Conservation (phyloP, 1,140 invertebrate genomes). For the Drosophila ironensis region DNA sequence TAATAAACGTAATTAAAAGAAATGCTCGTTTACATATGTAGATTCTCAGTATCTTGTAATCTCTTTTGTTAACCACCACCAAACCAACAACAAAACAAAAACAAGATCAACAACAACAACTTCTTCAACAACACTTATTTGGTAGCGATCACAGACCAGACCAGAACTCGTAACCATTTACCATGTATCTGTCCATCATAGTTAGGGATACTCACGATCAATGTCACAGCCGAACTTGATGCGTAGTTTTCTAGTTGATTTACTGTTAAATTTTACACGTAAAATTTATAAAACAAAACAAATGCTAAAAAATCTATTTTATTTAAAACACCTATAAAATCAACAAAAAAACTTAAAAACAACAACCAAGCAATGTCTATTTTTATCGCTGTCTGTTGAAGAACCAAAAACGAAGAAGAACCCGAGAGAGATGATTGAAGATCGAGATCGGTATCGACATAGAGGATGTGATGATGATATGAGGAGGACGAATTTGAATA, state of each 20-base stretch:
- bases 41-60: constrained; percentile 77
- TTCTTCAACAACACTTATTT: constrained; percentile 67
- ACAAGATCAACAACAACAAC: constrained; percentile 49
- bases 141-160: constrained; percentile 56
- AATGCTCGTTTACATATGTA: constrained; percentile 81
- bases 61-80: constrained; percentile 66
- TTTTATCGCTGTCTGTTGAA: constrained; percentile 66
- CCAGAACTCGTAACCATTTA: constrained; percentile 32
- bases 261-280: constrained; percentile 80
- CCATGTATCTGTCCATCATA: constrained; percentile 63
- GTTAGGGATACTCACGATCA: constrained; percentile 59
- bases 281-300: constrained; percentile 72
- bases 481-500: constrained; percentile 23
- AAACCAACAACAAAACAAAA: constrained; percentile 24
- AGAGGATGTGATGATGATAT: constrained; percentile 9
- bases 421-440: constrained; percentile 28
- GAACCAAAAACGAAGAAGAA: constrained; percentile 12
- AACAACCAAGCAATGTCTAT: constrained; percentile 56
- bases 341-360: constrained; percentile 54
- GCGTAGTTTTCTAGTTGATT: constrained; percentile 78
- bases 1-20: constrained; percentile 81
- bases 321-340: constrained; percentile 65
- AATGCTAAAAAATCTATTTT: constrained; percentile 66
- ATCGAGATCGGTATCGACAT: constrained; percentile 15
- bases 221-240: constrained; percentile 69